phyloP scores from a whole-genome alignment of 2,113 vertebrate species.

The Thymallus thymallus region DNA sequence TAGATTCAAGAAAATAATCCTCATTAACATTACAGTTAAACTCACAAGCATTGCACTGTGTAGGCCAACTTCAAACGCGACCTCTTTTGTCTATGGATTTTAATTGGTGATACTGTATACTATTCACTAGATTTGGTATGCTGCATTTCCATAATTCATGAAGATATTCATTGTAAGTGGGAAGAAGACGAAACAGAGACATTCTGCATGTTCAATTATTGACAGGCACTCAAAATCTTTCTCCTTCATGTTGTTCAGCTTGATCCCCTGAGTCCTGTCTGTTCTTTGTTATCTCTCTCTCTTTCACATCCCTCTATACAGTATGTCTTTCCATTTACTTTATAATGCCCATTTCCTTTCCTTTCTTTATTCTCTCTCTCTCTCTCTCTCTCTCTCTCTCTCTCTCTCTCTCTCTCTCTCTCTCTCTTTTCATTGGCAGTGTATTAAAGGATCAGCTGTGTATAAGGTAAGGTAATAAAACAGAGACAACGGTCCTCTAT shows the following conservation, averaged over 20 bases:
- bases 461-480: background rate
- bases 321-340: conserved; percentile 11
- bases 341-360: conserved; percentile 17
- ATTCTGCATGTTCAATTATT: conserved; percentile 49
- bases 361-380: background rate
- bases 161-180: conserved; percentile 26
- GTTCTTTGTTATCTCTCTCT: conserved; percentile 15
- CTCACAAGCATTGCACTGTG: background rate
- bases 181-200: conserved; percentile 34
- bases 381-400: no score
- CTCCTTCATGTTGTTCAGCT: conserved; percentile 36
- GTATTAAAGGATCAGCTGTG: no score
- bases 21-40: background rate
- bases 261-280: conserved; percentile 28
- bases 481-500: background rate
- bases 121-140: background rate
- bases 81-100: background rate
- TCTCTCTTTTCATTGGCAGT: no score
- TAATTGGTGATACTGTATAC: background rate
- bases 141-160: conserved; percentile 51
- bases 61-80: background rate
- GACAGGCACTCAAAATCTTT: conserved; percentile 26
- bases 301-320: background rate
- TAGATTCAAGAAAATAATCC: background rate
- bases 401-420: no score